Conservation (phyloP, 2,113 vertebrate species). For the Thamnaconus septentrionalis region DNA sequence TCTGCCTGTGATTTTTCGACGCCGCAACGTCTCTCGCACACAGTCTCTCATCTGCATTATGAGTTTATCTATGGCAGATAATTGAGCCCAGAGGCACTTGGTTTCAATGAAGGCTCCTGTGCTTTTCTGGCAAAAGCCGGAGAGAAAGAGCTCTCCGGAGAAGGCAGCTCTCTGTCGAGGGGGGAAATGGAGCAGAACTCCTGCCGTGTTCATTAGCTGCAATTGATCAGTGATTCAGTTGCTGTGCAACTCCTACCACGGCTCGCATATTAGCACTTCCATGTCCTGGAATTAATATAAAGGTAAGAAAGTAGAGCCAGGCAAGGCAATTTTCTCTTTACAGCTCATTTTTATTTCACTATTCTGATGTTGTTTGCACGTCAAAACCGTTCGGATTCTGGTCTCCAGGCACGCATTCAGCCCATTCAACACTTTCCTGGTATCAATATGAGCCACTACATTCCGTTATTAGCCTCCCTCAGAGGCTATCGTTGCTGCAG, state of each 20-base stretch:
- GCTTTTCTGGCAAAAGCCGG: constrained; percentile 55
- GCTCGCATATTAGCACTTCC: constrained; percentile 43
- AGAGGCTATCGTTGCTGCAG: constrained; percentile 42
- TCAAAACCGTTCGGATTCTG: too few species aligned
- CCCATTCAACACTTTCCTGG: constrained; percentile 10
- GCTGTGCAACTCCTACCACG: constrained; percentile 36
- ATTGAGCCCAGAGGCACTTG: constrained; percentile 73
- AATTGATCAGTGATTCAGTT: constrained; percentile 70
- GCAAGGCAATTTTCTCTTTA: constrained; percentile 38
- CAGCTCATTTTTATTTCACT: constrained; percentile 28
- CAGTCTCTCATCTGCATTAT: constrained; percentile 63
- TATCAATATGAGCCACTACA: constrained; percentile 53
- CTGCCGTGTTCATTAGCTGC: constrained; percentile 72
- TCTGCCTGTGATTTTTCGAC: constrained; percentile 26
- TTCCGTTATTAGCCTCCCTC: constrained; percentile 54
- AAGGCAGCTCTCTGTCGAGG: constrained; percentile 56
- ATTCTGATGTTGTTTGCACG: constrained; percentile 41
- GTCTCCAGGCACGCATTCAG: too few species aligned
- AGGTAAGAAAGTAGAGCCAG: constrained; percentile 43
- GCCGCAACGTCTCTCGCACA: constrained; percentile 26
- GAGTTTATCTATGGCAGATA: constrained; percentile 67
- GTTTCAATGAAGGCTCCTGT: constrained; percentile 62
- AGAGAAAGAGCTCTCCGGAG: constrained; percentile 54
- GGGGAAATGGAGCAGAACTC: constrained; percentile 71
- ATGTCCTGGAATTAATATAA: constrained; percentile 48